These are phyloP conservation scores for Pteruthius melanotis DNA, from an alignment of 2,113 vertebrate genomes.

Conservation along the genomic window DNA sequence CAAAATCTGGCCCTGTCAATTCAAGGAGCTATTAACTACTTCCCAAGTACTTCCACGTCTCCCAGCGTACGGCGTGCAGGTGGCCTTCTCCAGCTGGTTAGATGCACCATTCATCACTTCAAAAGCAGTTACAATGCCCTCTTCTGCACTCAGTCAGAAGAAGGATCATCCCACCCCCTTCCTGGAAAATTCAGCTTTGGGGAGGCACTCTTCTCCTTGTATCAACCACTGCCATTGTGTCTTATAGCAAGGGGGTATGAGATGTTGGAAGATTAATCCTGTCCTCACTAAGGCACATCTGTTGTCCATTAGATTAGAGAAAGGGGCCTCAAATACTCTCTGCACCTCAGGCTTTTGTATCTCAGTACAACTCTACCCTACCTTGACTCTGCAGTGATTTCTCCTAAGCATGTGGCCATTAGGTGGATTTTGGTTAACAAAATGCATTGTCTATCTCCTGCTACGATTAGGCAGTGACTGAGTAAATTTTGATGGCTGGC, in stretches of 20 bases:
- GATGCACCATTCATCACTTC: slow-evolving; percentile 9
- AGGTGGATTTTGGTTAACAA: background rate
- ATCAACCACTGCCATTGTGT: slow-evolving; percentile 1
- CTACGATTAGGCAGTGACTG: background rate
- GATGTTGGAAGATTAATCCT: background rate
- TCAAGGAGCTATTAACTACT: background rate
- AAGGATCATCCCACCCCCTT: background rate
- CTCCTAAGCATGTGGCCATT: background rate
- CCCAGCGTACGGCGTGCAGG: background rate
- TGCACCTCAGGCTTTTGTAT: background rate
- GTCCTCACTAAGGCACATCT: slow-evolving; percentile 13
- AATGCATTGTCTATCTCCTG: background rate
- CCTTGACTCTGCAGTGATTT: background rate
- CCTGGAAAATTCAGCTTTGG: slow-evolving; percentile 18
- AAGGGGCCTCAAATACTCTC: background rate
- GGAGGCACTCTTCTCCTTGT: background rate
- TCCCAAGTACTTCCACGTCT: background rate
- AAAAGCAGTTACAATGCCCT: slow-evolving; percentile 34
- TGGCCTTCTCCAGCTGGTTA: slow-evolving; percentile 52
- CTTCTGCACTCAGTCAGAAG: background rate
- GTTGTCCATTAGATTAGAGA: background rate
- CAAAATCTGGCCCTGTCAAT: slow-evolving; percentile 10
- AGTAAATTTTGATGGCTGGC: background rate
- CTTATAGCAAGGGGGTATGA: background rate
- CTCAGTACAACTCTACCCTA: background rate